Evolutionary conservation across 2,888 invertebrate genomes (phyloP), one percentile per base, ranked within the genome.

Genomic region (Melanotus villosus): DNA sequence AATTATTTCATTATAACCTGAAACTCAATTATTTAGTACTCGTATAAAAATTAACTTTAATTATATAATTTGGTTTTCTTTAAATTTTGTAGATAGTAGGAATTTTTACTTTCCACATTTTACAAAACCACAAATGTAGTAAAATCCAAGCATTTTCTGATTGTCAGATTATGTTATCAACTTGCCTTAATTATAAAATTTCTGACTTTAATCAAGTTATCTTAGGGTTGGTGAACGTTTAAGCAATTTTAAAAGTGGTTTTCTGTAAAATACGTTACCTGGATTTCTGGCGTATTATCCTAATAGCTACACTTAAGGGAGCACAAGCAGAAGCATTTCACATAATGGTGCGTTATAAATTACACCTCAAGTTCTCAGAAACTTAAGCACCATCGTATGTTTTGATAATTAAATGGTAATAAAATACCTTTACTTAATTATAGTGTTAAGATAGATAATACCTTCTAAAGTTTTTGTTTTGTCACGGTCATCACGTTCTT

Each of bases 271-370:
- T 23, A 23, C 19, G 18, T 21, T 23, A 47, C 23, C n/a, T 47
- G 23, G 23, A 47, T 47, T 47, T 47, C n/a, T 23, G n/a, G 47
- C 23, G 12, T 47, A 47, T 47, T 47, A 47, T 47, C 47, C 23
- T 47, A 47, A 47, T 47, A 14, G 47, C 47, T 43, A 23, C 12
- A 23, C n/a, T 47, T 47, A n/a, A 12, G 26, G 26, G 23, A 47
- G 12, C n/a, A 12, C 47, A 47, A 47, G 47, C 26, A 47, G n/a
- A 26, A 47, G 12, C 47, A 47, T 47, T 47, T 23, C 12, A 41
- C 23, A 47, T 47, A 47, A 47, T 47, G 47, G 47, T 23, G 10
- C n/a, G 47, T 47, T 47, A 47, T 47, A 47, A 47, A 47, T 47
- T 23, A 26, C 47, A 47, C 26, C 26, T 26, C 19, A 23, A 3